Evolutionary conservation across 2,113 vertebrate genomes (phyloP).

Genomic region (Hystrix brachyura): DNA sequence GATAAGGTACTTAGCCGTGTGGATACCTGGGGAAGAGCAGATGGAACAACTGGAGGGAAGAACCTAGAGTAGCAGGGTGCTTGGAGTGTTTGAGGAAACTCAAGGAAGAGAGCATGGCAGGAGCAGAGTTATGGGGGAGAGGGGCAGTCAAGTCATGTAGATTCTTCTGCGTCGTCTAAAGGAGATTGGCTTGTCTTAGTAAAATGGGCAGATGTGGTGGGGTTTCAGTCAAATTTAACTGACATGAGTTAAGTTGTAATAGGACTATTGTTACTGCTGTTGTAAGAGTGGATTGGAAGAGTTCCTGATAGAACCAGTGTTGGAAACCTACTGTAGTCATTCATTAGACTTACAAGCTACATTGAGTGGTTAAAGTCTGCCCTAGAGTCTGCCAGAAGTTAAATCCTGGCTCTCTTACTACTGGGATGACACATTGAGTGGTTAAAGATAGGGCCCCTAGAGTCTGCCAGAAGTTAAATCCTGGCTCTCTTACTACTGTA

Average conservation of each 20-base stretch:
- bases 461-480: conserved; percentile 36
- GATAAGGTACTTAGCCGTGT: not conserved
- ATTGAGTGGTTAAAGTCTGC: not conserved
- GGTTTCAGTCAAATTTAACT: conserved; percentile 9
- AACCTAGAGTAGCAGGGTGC: not conserved
- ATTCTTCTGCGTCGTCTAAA: not conserved
- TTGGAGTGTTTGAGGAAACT: not conserved
- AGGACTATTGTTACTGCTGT: not conserved
- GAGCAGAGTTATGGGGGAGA: not conserved
- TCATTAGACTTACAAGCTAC: not conserved
- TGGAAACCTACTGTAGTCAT: not conserved
- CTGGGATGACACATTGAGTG: not conserved
- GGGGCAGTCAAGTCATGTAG: not conserved
- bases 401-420: conserved; percentile 23
- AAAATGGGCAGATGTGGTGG: not conserved
- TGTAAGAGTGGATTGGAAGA: not conserved
- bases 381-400: not conserved
- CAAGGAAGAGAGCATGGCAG: not conserved
- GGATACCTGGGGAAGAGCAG: not conserved
- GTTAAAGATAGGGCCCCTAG: not conserved
- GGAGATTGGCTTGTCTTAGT: not conserved
- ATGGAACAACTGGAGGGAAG: not conserved
- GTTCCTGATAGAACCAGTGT: not conserved
- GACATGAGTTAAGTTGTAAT: not conserved
- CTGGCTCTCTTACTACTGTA: conserved; percentile 22